A percentile compares a stretch with the other conserved stretches of the same genome.
Evolutionary conservation across 2,113 vertebrate genomes (phyloP).

Genomic region (Sinocyclocheilus maitianheensis): DNA sequence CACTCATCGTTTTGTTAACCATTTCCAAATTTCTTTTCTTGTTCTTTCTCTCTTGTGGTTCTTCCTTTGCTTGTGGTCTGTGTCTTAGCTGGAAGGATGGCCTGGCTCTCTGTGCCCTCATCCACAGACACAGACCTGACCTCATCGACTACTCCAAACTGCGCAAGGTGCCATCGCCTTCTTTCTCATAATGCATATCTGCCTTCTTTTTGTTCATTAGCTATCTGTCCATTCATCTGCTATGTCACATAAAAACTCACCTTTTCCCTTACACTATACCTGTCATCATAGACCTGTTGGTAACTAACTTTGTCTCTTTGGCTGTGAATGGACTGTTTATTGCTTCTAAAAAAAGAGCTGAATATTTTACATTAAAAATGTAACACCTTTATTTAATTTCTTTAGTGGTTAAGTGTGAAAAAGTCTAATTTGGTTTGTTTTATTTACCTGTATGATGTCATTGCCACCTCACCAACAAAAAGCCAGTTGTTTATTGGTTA

Average conservation of each 20-base stretch:
- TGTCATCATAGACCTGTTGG: not conserved
- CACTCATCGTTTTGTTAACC: not conserved
- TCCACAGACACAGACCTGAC: conserved; percentile 82
- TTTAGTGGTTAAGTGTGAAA: not conserved
- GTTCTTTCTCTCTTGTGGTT: not conserved
- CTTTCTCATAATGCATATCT: not conserved
- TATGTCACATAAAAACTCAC: not conserved
- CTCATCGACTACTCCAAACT: conserved; percentile 84
- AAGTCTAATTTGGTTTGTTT: not conserved
- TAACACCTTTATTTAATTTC: too few species aligned
- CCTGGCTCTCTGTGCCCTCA: conserved; percentile 82
- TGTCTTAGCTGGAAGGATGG: conserved; percentile 82
- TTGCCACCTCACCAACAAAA: not conserved
- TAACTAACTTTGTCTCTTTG: not conserved
- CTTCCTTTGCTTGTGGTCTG: conserved; percentile 21
- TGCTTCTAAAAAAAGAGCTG: too few species aligned
- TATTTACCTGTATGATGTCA: not conserved
- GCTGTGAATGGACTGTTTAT: not conserved
- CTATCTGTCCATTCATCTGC: not conserved
- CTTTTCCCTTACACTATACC: not conserved
- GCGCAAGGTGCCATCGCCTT: conserved; percentile 71
- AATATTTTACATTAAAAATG: too few species aligned
- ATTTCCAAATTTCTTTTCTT: not conserved
- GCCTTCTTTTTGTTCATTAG: not conserved
- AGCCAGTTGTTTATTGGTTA: not conserved